Percentiles rank a stretch among this genome's conserved stretches.
Conservation (phyloP, 2,113 vertebrate genomes). For the Manacus vitellinus region DNA sequence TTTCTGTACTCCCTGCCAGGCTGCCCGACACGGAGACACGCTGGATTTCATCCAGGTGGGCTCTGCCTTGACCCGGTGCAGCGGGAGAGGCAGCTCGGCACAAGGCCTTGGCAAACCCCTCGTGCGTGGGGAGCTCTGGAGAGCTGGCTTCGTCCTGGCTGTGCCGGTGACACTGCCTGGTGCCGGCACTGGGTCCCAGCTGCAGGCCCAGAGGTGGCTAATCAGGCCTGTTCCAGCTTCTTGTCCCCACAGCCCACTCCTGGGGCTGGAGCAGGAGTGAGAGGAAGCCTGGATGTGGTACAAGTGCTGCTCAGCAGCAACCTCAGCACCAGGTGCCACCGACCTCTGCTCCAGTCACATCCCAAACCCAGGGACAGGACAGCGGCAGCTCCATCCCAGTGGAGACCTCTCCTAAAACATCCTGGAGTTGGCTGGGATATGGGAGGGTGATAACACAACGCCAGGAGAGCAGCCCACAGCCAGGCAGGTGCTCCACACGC, state of each 20-base stretch:
- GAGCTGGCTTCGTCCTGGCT: rapidly evolving
- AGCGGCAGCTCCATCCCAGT: rapidly evolving
- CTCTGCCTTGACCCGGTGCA: background rate
- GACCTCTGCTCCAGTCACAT: background rate
- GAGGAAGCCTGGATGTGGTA: rapidly evolving
- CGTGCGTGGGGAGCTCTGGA: rapidly evolving
- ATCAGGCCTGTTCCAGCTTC: background rate
- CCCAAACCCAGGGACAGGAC: background rate
- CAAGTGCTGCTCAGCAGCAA: rapidly evolving
- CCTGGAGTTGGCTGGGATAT: rapidly evolving
- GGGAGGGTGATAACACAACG: rapidly evolving
- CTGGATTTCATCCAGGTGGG: background rate
- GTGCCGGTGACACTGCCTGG: rapidly evolving
- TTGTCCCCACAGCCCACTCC: background rate
- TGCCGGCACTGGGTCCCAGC: rapidly evolving
- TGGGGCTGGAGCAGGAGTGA: background rate
- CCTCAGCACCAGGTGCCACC: rapidly evolving
- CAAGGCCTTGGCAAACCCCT: background rate
- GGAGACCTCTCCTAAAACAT: rapidly evolving
- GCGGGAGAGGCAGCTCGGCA: background rate
- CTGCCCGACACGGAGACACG: rapidly evolving
- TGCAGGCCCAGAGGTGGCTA: background rate
- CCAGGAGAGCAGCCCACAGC: rapidly evolving
- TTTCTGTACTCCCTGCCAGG: rapidly evolving
- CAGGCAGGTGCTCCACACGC: rapidly evolving